These are phyloP conservation scores for Notodonta ziczac DNA, from an alignment of 2,888 invertebrate genomes.

Conservation along the genomic window DNA sequence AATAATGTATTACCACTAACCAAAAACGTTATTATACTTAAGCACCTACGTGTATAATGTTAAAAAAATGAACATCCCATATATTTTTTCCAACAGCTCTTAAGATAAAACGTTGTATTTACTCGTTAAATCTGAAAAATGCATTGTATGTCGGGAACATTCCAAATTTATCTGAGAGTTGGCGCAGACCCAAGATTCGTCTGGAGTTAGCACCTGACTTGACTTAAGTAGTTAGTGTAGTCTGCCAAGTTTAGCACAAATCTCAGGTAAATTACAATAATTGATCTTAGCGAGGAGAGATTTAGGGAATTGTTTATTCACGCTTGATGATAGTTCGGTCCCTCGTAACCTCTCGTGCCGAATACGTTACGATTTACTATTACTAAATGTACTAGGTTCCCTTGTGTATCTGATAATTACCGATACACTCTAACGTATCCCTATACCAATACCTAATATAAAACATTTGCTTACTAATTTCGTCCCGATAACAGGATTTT, in stretches of 20 bases:
- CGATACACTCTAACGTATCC: too few relatives aligned
- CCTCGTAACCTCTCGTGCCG: neutral
- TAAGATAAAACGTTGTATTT: neutral
- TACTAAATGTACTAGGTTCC: too few relatives aligned
- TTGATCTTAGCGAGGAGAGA: slow-evolving; percentile 14
- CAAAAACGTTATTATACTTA: too few relatives aligned
- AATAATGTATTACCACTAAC: too few relatives aligned
- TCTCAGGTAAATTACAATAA: slow-evolving; percentile 15
- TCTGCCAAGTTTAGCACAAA: neutral
- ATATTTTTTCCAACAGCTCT: too few relatives aligned
- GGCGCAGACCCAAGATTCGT: slow-evolving; percentile 3
- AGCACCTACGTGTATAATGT: too few relatives aligned
- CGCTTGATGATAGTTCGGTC: neutral
- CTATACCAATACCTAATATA: too few relatives aligned
- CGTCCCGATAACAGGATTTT: too few relatives aligned
- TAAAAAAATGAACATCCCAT: too few relatives aligned
- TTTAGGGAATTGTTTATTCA: neutral
- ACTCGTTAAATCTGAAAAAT: slow-evolving; percentile 25
- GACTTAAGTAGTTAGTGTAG: neutral
- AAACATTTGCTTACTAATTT: too few relatives aligned
- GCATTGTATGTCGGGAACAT: slow-evolving; percentile 8
- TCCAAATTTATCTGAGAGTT: slow-evolving; percentile 3
- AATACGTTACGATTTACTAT: too few relatives aligned
- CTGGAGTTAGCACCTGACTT: slow-evolving; percentile 4
- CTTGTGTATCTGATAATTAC: too few relatives aligned